These are phyloP conservation scores for Spodoptera picta DNA, from an alignment of 2,888 invertebrate genomes.

Conservation along the genomic window DNA sequence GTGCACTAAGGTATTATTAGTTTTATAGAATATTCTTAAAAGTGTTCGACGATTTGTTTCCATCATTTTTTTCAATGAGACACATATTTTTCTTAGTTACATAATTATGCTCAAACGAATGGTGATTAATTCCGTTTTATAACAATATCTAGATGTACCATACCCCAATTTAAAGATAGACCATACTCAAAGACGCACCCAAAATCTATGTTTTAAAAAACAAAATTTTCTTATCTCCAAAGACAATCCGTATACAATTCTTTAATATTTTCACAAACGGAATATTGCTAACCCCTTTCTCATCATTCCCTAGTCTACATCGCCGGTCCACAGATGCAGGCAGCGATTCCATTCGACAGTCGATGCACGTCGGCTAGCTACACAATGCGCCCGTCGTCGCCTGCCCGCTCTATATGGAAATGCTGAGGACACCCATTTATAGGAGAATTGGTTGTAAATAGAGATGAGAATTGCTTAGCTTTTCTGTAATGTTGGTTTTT, in stretches of 20 bases:
- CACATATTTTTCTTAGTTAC: no score
- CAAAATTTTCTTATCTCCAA: no score
- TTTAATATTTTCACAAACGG: conserved; percentile 4
- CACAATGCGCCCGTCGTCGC: conserved; percentile 38
- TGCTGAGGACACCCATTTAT: conserved; percentile 54
- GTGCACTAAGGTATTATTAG: no score
- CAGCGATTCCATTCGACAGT: conserved; percentile 76
- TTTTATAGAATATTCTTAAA: no score
- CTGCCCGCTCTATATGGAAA: conserved; percentile 55
- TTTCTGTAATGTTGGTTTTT: no score
- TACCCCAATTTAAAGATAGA: no score
- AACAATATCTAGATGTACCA: no score
- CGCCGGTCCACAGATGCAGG: conserved; percentile 52
- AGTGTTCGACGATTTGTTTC: no score
- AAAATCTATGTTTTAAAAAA: no score
- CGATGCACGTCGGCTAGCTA: conserved; percentile 69
- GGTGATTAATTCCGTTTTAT: no score
- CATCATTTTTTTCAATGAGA: no score
- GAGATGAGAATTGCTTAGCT: neutral
- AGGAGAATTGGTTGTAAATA: conserved; percentile 37
- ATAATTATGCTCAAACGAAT: no score
- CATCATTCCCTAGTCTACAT: conserved; percentile 50
- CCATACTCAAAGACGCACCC: neutral
- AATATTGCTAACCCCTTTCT: conserved; percentile 30
- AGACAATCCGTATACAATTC: neutral